Conservation (phyloP, 2,113 vertebrate species). For the Ictidomys tridecemlineatus region DNA sequence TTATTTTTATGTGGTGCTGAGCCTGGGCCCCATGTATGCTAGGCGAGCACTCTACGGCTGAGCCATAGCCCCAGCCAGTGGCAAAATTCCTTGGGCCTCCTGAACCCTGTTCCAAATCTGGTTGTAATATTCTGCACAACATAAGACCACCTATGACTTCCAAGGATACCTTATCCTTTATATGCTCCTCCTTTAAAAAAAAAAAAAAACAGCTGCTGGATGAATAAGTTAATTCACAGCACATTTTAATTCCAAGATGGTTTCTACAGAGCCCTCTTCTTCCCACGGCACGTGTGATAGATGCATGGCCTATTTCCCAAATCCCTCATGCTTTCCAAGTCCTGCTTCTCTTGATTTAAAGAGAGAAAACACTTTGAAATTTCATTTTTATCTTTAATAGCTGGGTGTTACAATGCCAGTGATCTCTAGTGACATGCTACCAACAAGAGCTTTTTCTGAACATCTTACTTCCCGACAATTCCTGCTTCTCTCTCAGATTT, state of each 20-base stretch:
- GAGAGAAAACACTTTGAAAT: background rate
- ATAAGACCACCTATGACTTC: background rate
- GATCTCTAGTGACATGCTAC: background rate
- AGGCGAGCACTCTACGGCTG: too few relatives aligned
- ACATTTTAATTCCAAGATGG: constrained; percentile 10
- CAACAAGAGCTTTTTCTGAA: background rate
- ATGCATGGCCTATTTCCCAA: constrained; percentile 32
- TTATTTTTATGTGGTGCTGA: too few relatives aligned
- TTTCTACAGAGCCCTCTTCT: background rate
- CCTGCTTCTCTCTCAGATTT: background rate
- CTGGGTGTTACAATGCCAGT: background rate
- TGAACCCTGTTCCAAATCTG: background rate
- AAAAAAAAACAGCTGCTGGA: background rate
- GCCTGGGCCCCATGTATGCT: too few relatives aligned
- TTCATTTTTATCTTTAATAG: background rate
- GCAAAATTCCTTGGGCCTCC: background rate
- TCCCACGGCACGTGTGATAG: background rate
- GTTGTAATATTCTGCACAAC: background rate
- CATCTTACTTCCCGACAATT: background rate
- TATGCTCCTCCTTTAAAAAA: background rate
- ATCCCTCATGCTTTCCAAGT: background rate
- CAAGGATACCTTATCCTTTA: background rate
- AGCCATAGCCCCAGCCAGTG: too few relatives aligned
- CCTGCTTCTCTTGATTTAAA: constrained; percentile 30
- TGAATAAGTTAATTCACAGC: background rate